A percentile compares a stretch with the other conserved stretches of the same genome.
phyloP scores from a whole-genome alignment of 2,797 vertebrate species.

The Gouania willdenowi region DNA sequence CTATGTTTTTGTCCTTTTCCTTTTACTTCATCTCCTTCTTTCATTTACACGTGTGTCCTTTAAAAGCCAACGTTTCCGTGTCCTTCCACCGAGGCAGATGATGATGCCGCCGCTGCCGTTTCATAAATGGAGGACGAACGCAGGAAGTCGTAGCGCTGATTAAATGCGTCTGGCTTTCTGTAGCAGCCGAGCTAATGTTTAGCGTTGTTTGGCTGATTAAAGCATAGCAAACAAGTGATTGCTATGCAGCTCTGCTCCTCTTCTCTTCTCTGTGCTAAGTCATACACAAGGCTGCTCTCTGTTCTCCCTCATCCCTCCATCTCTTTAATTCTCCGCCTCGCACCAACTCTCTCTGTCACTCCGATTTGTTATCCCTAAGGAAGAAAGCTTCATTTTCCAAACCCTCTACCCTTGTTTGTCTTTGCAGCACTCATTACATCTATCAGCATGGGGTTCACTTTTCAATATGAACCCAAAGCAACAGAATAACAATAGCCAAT shows the following conservation, averaged over 20 bases:
- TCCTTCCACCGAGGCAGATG: too few species aligned
- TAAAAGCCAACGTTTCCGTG: conserved; percentile 10
- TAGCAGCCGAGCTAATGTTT: conserved; percentile 54
- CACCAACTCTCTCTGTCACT: conserved; percentile 16
- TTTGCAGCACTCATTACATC: too few species aligned
- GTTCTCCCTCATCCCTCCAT: conserved; percentile 36
- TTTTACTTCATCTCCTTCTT: not conserved
- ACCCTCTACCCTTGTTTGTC: not conserved
- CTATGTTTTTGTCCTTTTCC: not conserved
- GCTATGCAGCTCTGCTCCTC: conserved; percentile 67
- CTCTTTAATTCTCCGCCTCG: too few species aligned
- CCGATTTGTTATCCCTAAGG: conserved; percentile 14
- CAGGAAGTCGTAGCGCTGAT: conserved; percentile 33
- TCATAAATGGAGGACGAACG: conserved; percentile 26
- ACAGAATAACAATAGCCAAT: too few species aligned
- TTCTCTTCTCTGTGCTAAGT: conserved; percentile 54
- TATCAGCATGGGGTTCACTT: too few species aligned
- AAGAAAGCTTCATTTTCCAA: conserved; percentile 8
- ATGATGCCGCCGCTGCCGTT: conserved; percentile 10
- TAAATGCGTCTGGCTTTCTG: conserved; percentile 44
- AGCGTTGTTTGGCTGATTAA: conserved; percentile 61
- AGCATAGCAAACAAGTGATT: conserved; percentile 61
- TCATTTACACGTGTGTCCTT: not conserved
- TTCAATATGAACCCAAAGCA: too few species aligned
- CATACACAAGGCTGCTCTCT: conserved; percentile 64